A percentile compares a stretch with the other conserved stretches of the same genome.
phyloP scores from a whole-genome alignment of 1,140 invertebrate species.

The Oryctes rhinoceros region DNA sequence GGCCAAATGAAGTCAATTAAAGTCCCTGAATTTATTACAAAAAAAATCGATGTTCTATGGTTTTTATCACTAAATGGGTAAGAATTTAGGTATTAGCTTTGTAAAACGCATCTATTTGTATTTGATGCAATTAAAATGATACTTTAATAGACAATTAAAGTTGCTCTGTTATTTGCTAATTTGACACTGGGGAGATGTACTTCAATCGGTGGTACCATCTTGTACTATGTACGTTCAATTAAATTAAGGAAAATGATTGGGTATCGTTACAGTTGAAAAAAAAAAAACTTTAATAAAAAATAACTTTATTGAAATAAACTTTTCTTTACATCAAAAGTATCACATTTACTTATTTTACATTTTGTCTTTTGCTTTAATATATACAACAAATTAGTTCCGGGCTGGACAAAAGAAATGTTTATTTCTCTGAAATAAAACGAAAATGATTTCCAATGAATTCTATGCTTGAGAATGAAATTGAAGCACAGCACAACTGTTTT shows the following conservation, averaged over 20 bases:
- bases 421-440: constrained; percentile 38
- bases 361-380: constrained; percentile 43
- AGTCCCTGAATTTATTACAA: too few relatives aligned
- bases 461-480: constrained; percentile 24
- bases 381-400: constrained; percentile 41
- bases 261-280: constrained; percentile 23
- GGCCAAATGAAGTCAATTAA: too few relatives aligned
- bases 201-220: constrained; percentile 40
- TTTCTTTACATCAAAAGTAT: constrained; percentile 51
- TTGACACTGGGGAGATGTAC: constrained; percentile 20
- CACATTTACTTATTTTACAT: constrained; percentile 51
- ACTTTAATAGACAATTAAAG: constrained; percentile 41
- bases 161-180: constrained; percentile 30
- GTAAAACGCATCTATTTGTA: too few relatives aligned
- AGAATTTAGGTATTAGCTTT: too few relatives aligned
- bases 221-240: constrained; percentile 39
- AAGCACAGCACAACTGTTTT: background rate
- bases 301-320: constrained; percentile 54
- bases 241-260: constrained; percentile 44
- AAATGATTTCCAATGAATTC: background rate
- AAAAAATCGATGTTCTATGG: too few relatives aligned
- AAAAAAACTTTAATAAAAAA: constrained; percentile 46
- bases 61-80: too few relatives aligned
- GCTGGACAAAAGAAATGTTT: constrained; percentile 42
- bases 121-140: background rate